Evolutionary conservation across 2,888 invertebrate species (phyloP).

Genomic region (Spatulosminthurus flaviceps): DNA sequence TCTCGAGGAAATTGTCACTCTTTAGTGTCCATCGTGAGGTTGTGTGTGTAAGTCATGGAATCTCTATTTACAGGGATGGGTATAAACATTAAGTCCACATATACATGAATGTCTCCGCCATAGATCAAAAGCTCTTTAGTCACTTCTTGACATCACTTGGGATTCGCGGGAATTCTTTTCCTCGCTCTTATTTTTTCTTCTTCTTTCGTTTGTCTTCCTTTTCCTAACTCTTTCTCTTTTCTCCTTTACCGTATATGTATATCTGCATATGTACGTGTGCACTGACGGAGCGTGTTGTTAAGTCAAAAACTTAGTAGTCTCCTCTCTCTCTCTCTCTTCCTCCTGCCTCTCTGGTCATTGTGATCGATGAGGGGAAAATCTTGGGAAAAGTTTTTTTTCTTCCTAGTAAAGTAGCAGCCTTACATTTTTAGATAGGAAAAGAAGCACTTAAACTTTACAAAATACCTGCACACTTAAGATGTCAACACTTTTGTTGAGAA

Average conservation of each 20-base stretch:
- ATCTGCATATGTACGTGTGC: too few relatives aligned
- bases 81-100: conserved; percentile 8
- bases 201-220: conserved; percentile 22
- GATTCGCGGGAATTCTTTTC: conserved; percentile 37
- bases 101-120: conserved; percentile 26
- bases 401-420: background rate
- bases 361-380: conserved; percentile 22
- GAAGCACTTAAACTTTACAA: conserved; percentile 26
- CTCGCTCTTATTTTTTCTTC: conserved; percentile 4
- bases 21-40: background rate
- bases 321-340: background rate
- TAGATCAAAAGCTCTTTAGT: conserved; percentile 48
- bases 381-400: conserved; percentile 8
- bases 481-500: conserved; percentile 1
- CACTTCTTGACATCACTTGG: conserved; percentile 48
- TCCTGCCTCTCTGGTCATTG: conserved; percentile 18
- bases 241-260: too few relatives aligned
- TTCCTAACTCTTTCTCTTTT: background rate
- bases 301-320: background rate
- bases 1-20: conserved; percentile 26
- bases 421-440: background rate
- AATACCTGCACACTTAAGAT: conserved; percentile 28
- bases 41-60: background rate
- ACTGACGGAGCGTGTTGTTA: background rate
- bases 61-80: background rate